Evolutionary conservation across 2,797 vertebrate species (phyloP), one percentile per base, ranked within the genome.

Genomic region (Chrosomus eos): DNA sequence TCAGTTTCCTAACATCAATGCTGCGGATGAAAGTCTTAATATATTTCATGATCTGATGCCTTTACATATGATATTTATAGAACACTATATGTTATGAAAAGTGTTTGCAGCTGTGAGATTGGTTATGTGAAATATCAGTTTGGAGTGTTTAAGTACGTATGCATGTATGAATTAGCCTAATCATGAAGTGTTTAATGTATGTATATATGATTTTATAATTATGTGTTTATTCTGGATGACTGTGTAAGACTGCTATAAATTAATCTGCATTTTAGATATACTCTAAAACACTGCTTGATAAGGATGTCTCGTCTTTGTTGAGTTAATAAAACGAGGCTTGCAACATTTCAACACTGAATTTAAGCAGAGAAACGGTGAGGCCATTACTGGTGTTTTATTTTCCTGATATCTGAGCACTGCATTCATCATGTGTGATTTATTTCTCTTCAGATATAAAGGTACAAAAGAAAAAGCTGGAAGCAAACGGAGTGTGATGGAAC

Each of bases 61-160:
- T 36, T 76, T 79, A 58, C 45, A 33, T 48, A 60, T 28, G 55
- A 76, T 83, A 76, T 83, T 55, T 68, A 67, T 68, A 74, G 70
- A 74, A 33, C 40, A 11, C 53, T 9, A 40, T 81, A 80, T 11
- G n/a, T 28, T 60, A 43, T 60, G 62, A 31, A 68, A 83, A 76
- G 72, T 67, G 60, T 55, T 76, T 5, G 33, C 82, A 84, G 82
- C 73, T 77, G 62, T 67, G 48, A 67, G 60, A 19, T 7, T 66
- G 28, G 45, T 53, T 76, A 36, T 13, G 28, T 51, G 40, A 82
- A 64, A 74, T 26, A 64, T 28, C 60, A 11, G 18, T 64, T 66
- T 64, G 28, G 14, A 75, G 60, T 67, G 81, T 67, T 53, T 83
- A 53, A 38, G 45, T 48, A 9, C 43, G 7, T 40, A 23, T 48